These are phyloP conservation scores for Mesocentrotus franciscanus DNA, from an alignment of 53 echinoderm and acorn worm genomes.

Conservation along the genomic window DNA sequence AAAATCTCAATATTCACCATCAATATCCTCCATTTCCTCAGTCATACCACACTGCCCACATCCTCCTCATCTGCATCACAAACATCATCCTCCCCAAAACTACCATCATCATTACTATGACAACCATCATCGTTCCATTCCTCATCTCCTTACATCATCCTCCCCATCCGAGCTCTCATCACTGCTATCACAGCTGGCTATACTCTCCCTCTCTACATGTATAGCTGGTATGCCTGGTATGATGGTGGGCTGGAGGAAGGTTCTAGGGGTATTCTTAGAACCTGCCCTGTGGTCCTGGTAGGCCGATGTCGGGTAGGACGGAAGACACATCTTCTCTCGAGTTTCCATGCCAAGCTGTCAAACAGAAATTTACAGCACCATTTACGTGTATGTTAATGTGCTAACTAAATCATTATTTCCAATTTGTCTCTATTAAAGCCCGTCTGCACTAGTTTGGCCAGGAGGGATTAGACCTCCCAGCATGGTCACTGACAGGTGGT, in stretches of 20 bases:
- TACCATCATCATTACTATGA: background rate
- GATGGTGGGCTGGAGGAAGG: constrained; percentile 63
- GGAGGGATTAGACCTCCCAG: too few relatives aligned
- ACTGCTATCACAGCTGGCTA: constrained; percentile 64
- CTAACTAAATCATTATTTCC: background rate
- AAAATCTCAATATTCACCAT: background rate
- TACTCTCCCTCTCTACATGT: constrained; percentile 67
- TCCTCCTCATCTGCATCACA: background rate
- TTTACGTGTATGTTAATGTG: background rate
- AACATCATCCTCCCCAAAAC: background rate
- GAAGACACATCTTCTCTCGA: constrained; percentile 53
- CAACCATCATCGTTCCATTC: background rate
- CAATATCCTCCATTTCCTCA: background rate
- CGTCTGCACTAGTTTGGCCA: too few relatives aligned
- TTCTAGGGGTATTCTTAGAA: background rate
- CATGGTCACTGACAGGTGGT: too few relatives aligned
- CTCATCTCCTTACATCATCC: constrained; percentile 46
- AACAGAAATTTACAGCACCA: background rate
- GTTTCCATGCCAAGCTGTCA: constrained; percentile 64
- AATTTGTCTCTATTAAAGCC: too few relatives aligned
- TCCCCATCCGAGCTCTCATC: constrained; percentile 68
- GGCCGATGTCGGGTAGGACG: constrained; percentile 17
- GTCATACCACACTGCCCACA: background rate
- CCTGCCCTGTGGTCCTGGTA: constrained; percentile 28
- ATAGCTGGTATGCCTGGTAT: constrained; percentile 61